Conservation (phyloP, 2,797 vertebrate species). For the Squalus acanthias region DNA sequence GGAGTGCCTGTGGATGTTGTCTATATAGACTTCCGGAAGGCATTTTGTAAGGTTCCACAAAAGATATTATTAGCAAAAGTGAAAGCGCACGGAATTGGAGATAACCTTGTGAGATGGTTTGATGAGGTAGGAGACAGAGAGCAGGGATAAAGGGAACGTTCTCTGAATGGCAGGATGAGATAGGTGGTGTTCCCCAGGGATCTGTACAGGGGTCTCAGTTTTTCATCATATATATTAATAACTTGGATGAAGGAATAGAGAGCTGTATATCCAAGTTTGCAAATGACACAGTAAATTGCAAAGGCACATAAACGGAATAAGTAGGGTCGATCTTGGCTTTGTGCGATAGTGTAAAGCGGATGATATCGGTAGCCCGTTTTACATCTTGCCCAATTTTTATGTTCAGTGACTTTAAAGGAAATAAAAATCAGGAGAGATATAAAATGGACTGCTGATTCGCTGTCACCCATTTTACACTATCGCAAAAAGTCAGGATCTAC, state of each 20-base stretch:
- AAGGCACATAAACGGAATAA: neutral
- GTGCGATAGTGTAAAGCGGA: neutral
- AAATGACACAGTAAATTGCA: neutral
- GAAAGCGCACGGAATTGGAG: neutral
- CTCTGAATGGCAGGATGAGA: neutral
- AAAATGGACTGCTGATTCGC: conserved; percentile 3
- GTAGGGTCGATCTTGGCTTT: neutral
- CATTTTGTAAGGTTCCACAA: neutral
- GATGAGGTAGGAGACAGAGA: neutral
- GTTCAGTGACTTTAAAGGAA: neutral
- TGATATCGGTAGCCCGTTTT: neutral
- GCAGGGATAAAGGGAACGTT: neutral
- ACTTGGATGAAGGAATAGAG: neutral
- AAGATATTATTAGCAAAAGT: neutral
- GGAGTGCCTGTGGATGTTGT: neutral
- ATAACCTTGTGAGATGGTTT: neutral
- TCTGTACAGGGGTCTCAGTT: neutral
- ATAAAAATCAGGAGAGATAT: neutral
- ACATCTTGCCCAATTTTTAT: neutral
- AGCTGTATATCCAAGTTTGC: neutral
- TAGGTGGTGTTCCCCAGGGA: too few species aligned
- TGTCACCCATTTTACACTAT: neutral
- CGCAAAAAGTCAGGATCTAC: neutral
- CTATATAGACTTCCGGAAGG: neutral
- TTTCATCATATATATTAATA: neutral